phyloP scores from a whole-genome alignment of 2,113 vertebrate genomes.

The Heterotis niloticus region DNA sequence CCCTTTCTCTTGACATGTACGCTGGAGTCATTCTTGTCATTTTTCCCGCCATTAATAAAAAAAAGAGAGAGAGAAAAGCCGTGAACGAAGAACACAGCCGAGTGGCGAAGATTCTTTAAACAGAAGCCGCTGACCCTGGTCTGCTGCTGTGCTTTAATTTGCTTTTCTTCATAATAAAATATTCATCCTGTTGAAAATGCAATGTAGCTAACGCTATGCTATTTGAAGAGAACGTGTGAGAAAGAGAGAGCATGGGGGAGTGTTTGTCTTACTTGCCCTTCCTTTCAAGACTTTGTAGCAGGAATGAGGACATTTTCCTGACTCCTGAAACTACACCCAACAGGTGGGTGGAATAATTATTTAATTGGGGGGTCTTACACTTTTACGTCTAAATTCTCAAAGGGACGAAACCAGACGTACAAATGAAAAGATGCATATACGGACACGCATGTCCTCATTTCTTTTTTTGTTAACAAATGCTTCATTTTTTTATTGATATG shows the following conservation, averaged over 20 bases:
- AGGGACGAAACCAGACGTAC: background rate
- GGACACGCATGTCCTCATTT: background rate
- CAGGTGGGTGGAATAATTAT: slow-evolving; percentile 63
- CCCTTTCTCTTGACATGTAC: slow-evolving; percentile 82
- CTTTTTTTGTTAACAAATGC: background rate
- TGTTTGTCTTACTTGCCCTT: slow-evolving; percentile 57
- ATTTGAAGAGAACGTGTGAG: slow-evolving; percentile 38
- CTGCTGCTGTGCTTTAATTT: slow-evolving; percentile 82
- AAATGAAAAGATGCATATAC: slow-evolving; percentile 5
- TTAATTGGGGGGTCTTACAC: slow-evolving; percentile 61
- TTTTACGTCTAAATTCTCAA: slow-evolving; percentile 51
- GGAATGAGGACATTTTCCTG: slow-evolving; percentile 51
- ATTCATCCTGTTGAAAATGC: slow-evolving; percentile 85
- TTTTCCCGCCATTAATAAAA: slow-evolving; percentile 78
- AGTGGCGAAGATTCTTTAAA: slow-evolving; percentile 77
- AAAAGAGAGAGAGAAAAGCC: slow-evolving; percentile 23
- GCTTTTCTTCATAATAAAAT: slow-evolving; percentile 94
- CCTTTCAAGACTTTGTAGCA: slow-evolving; percentile 67
- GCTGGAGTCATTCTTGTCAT: slow-evolving; percentile 84
- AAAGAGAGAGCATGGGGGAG: background rate
- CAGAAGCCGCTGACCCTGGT: slow-evolving; percentile 83
- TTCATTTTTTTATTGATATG: background rate
- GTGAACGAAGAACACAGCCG: slow-evolving; percentile 65
- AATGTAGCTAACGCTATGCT: slow-evolving; percentile 65
- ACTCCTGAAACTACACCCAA: slow-evolving; percentile 61